Evolutionary conservation across 2,797 vertebrate genomes (phyloP).

Genomic region (Chloroceryle inda): DNA sequence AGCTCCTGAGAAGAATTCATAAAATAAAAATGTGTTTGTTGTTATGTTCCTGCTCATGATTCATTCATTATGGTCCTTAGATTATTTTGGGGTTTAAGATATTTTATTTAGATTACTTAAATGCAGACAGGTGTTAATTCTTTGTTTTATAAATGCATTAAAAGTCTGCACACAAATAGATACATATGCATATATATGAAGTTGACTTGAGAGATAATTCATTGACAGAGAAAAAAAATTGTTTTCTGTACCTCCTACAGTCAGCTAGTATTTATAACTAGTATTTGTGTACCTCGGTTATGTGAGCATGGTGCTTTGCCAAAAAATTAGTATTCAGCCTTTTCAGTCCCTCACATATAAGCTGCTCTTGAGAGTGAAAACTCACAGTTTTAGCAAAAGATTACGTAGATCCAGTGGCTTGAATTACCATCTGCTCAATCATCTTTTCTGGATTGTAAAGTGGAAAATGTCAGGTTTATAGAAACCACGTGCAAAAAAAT

Average conservation of each 20-base stretch:
- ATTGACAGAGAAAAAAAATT: constrained; percentile 30
- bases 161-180: background rate
- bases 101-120: constrained; percentile 47
- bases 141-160: constrained; percentile 33
- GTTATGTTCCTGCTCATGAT: background rate
- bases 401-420: constrained; percentile 66
- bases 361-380: constrained; percentile 41
- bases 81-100: background rate
- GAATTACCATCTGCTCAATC: constrained; percentile 74
- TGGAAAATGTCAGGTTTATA: constrained; percentile 73
- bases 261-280: constrained; percentile 50
- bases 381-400: constrained; percentile 56
- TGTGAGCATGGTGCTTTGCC: constrained; percentile 37
- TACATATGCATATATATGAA: background rate
- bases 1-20: constrained; percentile 42
- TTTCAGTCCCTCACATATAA: constrained; percentile 38
- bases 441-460: constrained; percentile 75
- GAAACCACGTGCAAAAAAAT: constrained; percentile 73
- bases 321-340: constrained; percentile 45
- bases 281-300: constrained; percentile 59
- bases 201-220: constrained; percentile 26
- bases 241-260: constrained; percentile 42
- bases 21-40: constrained; percentile 43
- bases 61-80: background rate
- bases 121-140: background rate